Base-by-base conservation (phyloP, 2,797 vertebrate species). In the Phyllotis vaccarum region DNA sequence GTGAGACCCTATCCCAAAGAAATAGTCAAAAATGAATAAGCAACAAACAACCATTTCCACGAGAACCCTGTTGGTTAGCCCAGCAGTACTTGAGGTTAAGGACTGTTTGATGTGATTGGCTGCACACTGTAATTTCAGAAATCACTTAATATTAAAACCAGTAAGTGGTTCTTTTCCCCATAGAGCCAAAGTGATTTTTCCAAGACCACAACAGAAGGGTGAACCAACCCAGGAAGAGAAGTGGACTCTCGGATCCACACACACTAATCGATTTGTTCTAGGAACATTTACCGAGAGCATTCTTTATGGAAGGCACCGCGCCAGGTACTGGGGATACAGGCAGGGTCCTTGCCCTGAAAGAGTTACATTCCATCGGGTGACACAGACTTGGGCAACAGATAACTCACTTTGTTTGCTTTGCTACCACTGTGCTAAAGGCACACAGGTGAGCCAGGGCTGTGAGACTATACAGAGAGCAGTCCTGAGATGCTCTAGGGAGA, bases 271-370 rank as follows among this genome's bases (percentile, higher is more conserved):
- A 80, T 89, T 95, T 91, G 46, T 31, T 91, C 90, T 43, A 68
- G 40, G 89, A 75, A 94, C 86, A 78, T 72, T 89, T 87, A 83
- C 6, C 27, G 34, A 96, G 75, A 2, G 52, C 93, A 91, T 85
- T 97, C 79, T 89, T 95, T 66, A 46, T 11, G 1, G 46, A 81
- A 85, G 89, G 40, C 75, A n/a, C 34, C 4, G 6, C 21, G 81
- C 74, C 74, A 91, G 66, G 62, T 86, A 22, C 78, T 2, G 24
- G 58, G 72, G 62, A 70, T 12, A 60, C 16, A 43, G 37, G 72
- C 37, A n/a, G 16, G 17, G 43, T 11, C 66, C 74, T 79, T 72
- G 31, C 29, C 52, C 49, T 87, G 74, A 75, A 0, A n/a, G 46
- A 92, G 83, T 82, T 74, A 95, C 79, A 60, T 75, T 93, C 60